Percentiles rank a stretch among this genome's conserved stretches.
These are phyloP conservation scores for Ameiurus melas DNA, from an alignment of 2,113 vertebrate species.

Conservation along the genomic window DNA sequence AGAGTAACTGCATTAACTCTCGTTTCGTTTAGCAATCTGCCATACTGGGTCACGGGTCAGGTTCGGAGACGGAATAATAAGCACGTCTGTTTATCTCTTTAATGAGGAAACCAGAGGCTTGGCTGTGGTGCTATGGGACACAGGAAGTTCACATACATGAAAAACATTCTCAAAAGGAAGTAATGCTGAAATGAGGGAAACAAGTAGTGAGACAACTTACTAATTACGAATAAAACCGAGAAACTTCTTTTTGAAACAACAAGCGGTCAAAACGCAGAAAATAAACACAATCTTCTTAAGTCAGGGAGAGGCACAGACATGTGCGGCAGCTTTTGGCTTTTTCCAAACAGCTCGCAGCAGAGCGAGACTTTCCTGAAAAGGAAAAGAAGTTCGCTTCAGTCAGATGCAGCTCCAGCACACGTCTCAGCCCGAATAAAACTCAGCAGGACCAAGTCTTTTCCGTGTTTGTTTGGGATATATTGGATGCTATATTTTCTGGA, in stretches of 20 bases:
- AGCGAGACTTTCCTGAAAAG: slow-evolving; percentile 6
- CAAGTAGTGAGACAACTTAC: not conserved
- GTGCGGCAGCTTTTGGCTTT: not conserved
- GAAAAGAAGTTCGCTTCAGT: not conserved
- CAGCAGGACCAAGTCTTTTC: not conserved
- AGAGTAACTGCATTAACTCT: slow-evolving; percentile 1
- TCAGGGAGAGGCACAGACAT: not conserved
- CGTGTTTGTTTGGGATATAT: not conserved
- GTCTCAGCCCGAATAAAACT: not conserved
- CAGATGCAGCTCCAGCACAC: not conserved
- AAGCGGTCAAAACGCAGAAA: not conserved
- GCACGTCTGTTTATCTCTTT: not conserved
- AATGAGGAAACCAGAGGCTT: not conserved
- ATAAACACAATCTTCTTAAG: not conserved
- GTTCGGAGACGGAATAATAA: not conserved
- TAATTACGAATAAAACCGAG: not conserved
- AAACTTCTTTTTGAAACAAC: not conserved
- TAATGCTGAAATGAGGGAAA: not conserved
- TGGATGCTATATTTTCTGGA: not conserved
- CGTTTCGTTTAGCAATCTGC: not conserved
- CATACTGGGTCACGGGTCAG: not conserved
- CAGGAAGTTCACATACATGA: not conserved
- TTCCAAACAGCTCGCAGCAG: not conserved
- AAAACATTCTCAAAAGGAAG: not conserved
- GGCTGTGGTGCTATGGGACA: not conserved